phyloP scores from a whole-genome alignment of 2,113 vertebrate species.

The Phoxinus phoxinus region DNA sequence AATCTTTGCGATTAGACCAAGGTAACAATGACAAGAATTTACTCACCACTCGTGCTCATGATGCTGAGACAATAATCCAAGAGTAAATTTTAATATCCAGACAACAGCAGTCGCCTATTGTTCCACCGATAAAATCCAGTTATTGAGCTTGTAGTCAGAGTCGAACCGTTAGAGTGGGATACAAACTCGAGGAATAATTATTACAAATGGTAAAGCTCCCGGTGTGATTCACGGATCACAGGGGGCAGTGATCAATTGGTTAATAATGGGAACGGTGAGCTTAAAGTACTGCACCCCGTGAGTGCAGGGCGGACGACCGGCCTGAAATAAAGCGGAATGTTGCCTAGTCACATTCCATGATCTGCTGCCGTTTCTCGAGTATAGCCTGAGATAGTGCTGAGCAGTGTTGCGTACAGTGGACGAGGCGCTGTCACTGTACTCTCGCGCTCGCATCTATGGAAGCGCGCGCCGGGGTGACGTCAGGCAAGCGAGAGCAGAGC shows the following conservation, averaged over 20 bases:
- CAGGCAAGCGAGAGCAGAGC: conserved; percentile 55
- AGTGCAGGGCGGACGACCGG: conserved; percentile 29
- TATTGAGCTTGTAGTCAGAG: conserved; percentile 12
- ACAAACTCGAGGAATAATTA: conserved; percentile 23
- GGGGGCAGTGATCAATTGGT: conserved; percentile 17
- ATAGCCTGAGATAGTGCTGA: conserved; percentile 30
- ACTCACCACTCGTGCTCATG: conserved; percentile 82
- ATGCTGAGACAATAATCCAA: conserved; percentile 68
- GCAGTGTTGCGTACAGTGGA: conserved; percentile 53
- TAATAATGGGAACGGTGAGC: conserved; percentile 34
- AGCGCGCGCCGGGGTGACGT: conserved; percentile 64
- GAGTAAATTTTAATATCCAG: conserved; percentile 49
- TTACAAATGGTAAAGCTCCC: not conserved
- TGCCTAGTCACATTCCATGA: conserved; percentile 67
- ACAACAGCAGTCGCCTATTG: conserved; percentile 37
- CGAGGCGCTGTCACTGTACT: conserved; percentile 64
- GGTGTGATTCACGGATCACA: conserved; percentile 5
- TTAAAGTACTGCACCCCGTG: conserved; percentile 55
- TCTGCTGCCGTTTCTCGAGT: conserved; percentile 60
- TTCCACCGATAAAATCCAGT: conserved; percentile 15
- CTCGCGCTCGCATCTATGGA: conserved; percentile 3
- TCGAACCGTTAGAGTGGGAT: conserved; percentile 47
- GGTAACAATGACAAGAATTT: conserved; percentile 39
- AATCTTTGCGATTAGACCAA: not conserved
- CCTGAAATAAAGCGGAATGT: conserved; percentile 59